Evolutionary conservation across 2,888 invertebrate genomes (phyloP), one percentile per base, ranked within the genome.

Genomic region (Leptura quadrifasciata): DNA sequence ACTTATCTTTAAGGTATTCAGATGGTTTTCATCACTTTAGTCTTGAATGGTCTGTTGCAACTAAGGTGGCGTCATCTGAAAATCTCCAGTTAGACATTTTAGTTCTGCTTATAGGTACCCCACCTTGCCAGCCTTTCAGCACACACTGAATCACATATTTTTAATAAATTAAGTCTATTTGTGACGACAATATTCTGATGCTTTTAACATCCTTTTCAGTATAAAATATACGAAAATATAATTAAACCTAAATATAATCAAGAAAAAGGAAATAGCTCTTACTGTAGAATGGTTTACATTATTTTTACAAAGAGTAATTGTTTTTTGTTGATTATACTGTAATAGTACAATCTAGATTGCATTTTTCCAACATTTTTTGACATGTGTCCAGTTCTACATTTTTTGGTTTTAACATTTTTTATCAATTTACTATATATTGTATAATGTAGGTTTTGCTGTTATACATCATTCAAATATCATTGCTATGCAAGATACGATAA

Each of bases 321-420:
- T n/a, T n/a, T 6, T 47, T 15, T 47, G 12, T 47, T n/a, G 15
- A 47, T 18, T n/a, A 52, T 21, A n/a, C 58, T 20, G 12, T 61
- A 15, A 31, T 61, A 35, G n/a, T 47, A 10, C 47, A 52, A 61
- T 71, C 71, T 61, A 71, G 71, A 17, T 5, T 71, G 71, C 47
- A 52, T 18, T 54, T 27, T 61, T 61, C 71, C 61, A 61, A 47
- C 21, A 57, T 12, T 27, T 31, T 70, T 71, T 71, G 71, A 71
- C 61, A 61, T 68, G 54, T 24, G 15, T 69, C 47, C 15, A n/a
- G 20, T 57, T 54, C 31, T 27, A 54, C 31, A 47, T 72, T 72
- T 39, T 54, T 52, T 24, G n/a, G 35, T 69, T 69, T 57, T 63
- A 17, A 67, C 20, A 24, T 67, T 52, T 67, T 35, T n/a, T 20